Percentiles rank a stretch among this genome's conserved stretches.
These are phyloP conservation scores for Rotaria magnacalcarata DNA, from an alignment of 2,888 invertebrate genomes.

Conservation along the genomic window DNA sequence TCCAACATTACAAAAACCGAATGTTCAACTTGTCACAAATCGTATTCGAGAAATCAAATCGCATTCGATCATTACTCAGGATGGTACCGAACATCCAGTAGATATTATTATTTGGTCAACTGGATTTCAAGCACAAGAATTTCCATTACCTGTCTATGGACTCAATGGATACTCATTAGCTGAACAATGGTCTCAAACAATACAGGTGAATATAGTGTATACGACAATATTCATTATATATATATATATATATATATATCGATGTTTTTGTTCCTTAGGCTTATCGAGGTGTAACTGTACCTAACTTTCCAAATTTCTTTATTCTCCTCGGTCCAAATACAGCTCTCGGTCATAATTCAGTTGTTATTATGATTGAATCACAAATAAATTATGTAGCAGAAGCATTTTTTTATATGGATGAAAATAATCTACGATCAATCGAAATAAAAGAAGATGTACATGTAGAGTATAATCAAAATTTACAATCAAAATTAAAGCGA, in stretches of 20 bases:
- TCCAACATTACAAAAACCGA: neutral
- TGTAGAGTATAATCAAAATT: neutral
- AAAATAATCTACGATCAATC: neutral
- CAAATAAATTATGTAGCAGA: neutral
- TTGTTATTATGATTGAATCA: neutral
- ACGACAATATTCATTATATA: too few relatives aligned
- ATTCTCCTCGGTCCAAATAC: conserved; percentile 25
- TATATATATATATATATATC: neutral
- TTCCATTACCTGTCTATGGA: neutral
- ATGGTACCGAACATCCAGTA: neutral
- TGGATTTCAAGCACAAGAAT: neutral
- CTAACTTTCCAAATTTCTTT: conserved; percentile 10
- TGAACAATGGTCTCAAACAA: neutral
- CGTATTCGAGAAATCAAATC: neutral
- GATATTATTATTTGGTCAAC: conserved; percentile 5
- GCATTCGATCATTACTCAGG: neutral
- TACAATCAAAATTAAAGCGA: neutral
- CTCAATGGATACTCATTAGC: neutral
- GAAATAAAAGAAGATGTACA: neutral
- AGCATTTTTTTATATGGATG: neutral
- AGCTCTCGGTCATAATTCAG: neutral
- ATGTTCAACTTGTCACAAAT: neutral
- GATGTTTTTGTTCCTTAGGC: too few relatives aligned
- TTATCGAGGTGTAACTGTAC: neutral
- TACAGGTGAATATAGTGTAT: neutral